Conservation (phyloP, 2,888 invertebrate species). For the Plemyria rubiginata region DNA sequence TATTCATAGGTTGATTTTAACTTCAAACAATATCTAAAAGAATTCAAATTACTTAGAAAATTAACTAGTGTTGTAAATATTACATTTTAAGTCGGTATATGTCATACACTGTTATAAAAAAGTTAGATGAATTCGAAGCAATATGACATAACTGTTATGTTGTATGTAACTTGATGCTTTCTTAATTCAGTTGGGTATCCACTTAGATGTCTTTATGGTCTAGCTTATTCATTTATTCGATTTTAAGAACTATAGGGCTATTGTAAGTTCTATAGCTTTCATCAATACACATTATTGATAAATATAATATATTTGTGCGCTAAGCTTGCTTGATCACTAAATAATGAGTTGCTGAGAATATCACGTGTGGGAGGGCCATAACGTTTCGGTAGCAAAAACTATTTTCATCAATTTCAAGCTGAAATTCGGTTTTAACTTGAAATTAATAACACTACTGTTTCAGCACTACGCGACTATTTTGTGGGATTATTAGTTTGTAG, state of each 20-base stretch:
- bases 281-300: no score
- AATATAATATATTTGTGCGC: not conserved
- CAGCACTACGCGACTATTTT: no score
- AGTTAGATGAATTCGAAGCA: not conserved
- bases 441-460: not conserved
- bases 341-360: not conserved
- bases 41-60: not conserved
- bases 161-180: no score
- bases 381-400: not conserved
- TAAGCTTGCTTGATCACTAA: not conserved
- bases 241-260: not conserved
- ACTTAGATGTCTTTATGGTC: not conserved
- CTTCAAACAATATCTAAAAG: not conserved
- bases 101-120: not conserved
- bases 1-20: not conserved
- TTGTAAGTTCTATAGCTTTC: not conserved
- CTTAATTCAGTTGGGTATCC: no score
- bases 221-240: not conserved
- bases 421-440: not conserved
- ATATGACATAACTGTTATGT: not conserved
- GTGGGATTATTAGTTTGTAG: no score
- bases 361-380: not conserved
- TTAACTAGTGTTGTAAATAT: constrained; percentile 31
- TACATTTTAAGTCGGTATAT: not conserved
- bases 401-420: not conserved